Evolutionary conservation across 1,140 invertebrate genomes (phyloP).

Genomic region (Chelonus insularis): DNA sequence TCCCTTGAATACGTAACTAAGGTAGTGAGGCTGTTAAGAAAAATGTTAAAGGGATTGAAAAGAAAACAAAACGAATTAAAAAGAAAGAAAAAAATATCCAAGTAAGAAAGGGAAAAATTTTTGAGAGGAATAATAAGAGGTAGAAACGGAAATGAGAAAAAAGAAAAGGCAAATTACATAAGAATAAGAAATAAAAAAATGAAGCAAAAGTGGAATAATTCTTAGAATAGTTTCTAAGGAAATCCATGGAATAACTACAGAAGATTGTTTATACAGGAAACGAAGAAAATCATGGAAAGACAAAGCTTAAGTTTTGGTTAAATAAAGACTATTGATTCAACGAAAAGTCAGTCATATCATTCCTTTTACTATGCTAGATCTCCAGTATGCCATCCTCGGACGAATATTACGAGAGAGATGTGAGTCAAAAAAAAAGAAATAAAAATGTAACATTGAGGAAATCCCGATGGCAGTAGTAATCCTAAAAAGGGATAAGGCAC

Average conservation of each 20-base stretch:
- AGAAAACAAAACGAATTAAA: not conserved
- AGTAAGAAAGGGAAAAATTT: too few relatives aligned
- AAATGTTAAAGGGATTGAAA: conserved; percentile 8
- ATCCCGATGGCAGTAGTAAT: conserved; percentile 25
- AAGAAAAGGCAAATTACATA: not conserved
- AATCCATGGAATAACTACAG: not conserved
- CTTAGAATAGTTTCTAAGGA: conserved; percentile 1
- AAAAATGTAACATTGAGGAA: conserved; percentile 10
- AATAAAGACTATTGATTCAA: conserved; percentile 29
- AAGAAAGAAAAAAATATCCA: not conserved
- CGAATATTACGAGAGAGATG: not conserved
- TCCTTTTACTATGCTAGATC: not conserved
- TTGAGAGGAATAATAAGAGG: not conserved
- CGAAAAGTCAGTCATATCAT: not conserved
- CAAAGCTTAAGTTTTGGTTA: conserved; percentile 19
- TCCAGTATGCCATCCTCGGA: not conserved
- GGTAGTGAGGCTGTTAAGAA: conserved; percentile 8
- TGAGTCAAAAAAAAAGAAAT: conserved; percentile 11
- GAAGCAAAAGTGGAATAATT: conserved; percentile 18
- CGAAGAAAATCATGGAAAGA: conserved; percentile 26
- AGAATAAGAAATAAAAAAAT: not conserved
- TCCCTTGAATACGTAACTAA: conserved; percentile 24
- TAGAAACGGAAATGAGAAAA: too few relatives aligned
- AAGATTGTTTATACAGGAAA: conserved; percentile 26
- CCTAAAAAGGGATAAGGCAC: conserved; percentile 19